Evolutionary conservation across 2,888 invertebrate genomes (phyloP), one percentile per base, ranked within the genome.

Genomic region (Scrobipalpa costella): DNA sequence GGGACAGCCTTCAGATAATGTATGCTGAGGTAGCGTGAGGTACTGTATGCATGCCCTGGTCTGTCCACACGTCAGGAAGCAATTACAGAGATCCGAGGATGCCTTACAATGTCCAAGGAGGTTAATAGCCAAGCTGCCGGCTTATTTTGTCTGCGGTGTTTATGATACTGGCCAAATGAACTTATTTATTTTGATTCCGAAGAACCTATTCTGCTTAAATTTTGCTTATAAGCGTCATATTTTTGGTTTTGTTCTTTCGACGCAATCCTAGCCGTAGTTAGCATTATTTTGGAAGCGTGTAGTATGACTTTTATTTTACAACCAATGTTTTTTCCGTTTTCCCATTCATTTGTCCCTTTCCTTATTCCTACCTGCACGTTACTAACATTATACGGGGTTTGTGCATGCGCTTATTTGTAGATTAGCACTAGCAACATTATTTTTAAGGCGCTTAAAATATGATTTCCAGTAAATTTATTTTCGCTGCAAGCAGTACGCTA

Each of bases 121-220:
- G 33, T 57, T 44, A 38, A 61, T 63, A 65, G 63, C 59, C 57
- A 49, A 47, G 60, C 65, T 66, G 66, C 62, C 63, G 67, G 87
- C 86, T 86, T 85, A 75, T 60, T 81, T 80, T 84, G 73, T 78
- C 81, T 79, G 81, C 85, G 81, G 85, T 85, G 81, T 82, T 76
- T 87, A 90, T 88, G 86, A 89, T 86, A 85, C 87, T 92, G 93
- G 92, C 92, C 92, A 92, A 90, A 85, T 87, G 84, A 89, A 87
- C 79, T 84, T 85, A 84, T 88, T 92, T 90, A 85, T 88, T 90
- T 88, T 89, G 86, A 88, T 88, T 88, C 90, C 86, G 88, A 89
- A 90, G 91, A 90, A 91, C 91, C 90, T 91, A 91, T 91, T 91
- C 90, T 91, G 91, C 91, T 92, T 91, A 77, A 88, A 88, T 89